A percentile compares a stretch with the other conserved stretches of the same genome.
phyloP scores from a whole-genome alignment of 2,888 invertebrate species.

The Elaeidobius kamerunicus region DNA sequence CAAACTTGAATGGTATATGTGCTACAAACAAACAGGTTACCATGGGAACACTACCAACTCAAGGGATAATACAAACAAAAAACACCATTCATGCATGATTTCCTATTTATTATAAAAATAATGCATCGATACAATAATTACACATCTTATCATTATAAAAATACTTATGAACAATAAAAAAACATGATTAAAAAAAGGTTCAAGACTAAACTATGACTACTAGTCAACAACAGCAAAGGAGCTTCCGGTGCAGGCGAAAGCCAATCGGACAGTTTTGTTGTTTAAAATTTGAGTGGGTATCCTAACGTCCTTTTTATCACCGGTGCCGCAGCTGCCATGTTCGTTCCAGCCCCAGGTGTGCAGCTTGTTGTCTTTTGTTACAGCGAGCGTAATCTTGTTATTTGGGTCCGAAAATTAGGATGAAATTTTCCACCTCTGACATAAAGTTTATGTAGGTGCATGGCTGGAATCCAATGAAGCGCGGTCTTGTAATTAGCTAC shows the following conservation, averaged over 20 bases:
- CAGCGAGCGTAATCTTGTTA: too few relatives aligned
- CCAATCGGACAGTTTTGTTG: slow-evolving; percentile 43
- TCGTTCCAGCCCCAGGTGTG: slow-evolving; percentile 91
- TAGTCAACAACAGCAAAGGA: slow-evolving; percentile 53
- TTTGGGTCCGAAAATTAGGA: too few relatives aligned
- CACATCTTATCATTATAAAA: slow-evolving; percentile 43
- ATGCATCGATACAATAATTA: slow-evolving; percentile 37
- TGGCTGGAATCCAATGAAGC: too few relatives aligned
- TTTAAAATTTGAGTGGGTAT: slow-evolving; percentile 49
- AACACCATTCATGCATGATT: slow-evolving; percentile 14
- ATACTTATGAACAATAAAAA: slow-evolving; percentile 44
- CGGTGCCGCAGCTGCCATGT: slow-evolving; percentile 80
- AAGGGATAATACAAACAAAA: slow-evolving; percentile 38
- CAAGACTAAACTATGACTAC: slow-evolving; percentile 39
- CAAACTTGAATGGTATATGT: slow-evolving; percentile 26
- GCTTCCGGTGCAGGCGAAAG: slow-evolving; percentile 54
- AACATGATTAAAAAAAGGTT: slow-evolving; percentile 39
- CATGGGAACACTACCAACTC: slow-evolving; percentile 31
- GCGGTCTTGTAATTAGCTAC: too few relatives aligned
- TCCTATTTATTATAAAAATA: slow-evolving; percentile 40
- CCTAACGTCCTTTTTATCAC: slow-evolving; percentile 50
- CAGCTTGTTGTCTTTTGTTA: slow-evolving; percentile 62
- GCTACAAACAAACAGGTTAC: slow-evolving; percentile 37
- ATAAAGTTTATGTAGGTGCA: too few relatives aligned
- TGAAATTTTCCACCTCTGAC: too few relatives aligned